These are phyloP conservation scores for Drosophila ananassae DNA, from an alignment of 1,140 invertebrate genomes.

Conservation along the genomic window DNA sequence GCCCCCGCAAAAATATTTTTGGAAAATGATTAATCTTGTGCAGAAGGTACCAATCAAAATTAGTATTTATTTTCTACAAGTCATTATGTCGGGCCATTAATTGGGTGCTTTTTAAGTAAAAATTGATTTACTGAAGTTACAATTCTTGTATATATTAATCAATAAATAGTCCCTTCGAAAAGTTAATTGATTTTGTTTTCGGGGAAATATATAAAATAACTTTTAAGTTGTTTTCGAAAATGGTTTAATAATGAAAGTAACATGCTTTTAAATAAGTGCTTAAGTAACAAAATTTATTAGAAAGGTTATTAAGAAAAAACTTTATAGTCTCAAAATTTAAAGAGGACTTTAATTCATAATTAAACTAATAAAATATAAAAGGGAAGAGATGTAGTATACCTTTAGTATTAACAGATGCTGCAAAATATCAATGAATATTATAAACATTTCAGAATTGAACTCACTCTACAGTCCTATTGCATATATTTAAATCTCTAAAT, in stretches of 20 bases:
- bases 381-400: conserved; percentile 5
- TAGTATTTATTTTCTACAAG: not conserved
- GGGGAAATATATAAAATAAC: too few species aligned
- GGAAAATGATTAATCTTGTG: not conserved
- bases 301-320: too few species aligned
- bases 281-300: too few species aligned
- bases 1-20: not conserved
- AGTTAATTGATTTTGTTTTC: too few species aligned
- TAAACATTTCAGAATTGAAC: not conserved
- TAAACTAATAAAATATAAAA: not conserved
- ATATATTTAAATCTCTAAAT: not conserved
- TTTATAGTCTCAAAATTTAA: too few species aligned
- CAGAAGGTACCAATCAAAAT: not conserved
- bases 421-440: conserved; percentile 16
- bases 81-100: not conserved
- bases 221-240: too few species aligned
- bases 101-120: not conserved
- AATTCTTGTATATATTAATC: too few species aligned
- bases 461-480: not conserved
- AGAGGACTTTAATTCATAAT: too few species aligned
- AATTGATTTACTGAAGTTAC: not conserved
- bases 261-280: too few species aligned
- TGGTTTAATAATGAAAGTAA: too few species aligned
- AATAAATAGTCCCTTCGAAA: too few species aligned
- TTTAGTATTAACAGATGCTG: conserved; percentile 39